A percentile compares a stretch with the other conserved stretches of the same genome.
Conservation (phyloP, 2,888 invertebrate species). For the Cloeon dipterum region DNA sequence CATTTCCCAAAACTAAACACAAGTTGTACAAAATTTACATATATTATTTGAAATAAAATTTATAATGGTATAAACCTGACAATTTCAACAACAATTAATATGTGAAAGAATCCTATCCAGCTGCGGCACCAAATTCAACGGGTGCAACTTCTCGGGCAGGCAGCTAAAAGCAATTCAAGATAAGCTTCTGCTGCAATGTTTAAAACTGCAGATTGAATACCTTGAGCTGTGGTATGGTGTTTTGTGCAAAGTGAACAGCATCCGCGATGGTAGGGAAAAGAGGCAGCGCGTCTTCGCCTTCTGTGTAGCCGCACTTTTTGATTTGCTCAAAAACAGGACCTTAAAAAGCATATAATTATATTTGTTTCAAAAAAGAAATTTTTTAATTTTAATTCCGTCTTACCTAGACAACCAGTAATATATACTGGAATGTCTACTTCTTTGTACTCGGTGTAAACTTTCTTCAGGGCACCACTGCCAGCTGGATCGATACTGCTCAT, state of each 20-base stretch:
- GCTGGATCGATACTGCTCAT: constrained; percentile 38
- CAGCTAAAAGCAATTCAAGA: too few relatives aligned
- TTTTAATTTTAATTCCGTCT: constrained; percentile 5
- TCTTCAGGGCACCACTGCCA: constrained; percentile 29
- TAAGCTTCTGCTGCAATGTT: constrained; percentile 2
- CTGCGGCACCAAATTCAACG: too few relatives aligned
- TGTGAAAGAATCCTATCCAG: too few relatives aligned
- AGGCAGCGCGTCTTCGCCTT: constrained; percentile 10
- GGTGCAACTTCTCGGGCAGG: too few relatives aligned
- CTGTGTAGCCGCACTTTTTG: constrained; percentile 16
- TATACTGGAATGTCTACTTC: constrained; percentile 27
- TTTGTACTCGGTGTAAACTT: constrained; percentile 25
- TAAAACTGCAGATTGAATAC: too few relatives aligned
- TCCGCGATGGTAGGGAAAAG: constrained; percentile 5
- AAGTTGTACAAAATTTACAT: too few relatives aligned
- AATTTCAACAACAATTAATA: too few relatives aligned
- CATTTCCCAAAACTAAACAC: too few relatives aligned
- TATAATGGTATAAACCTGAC: too few relatives aligned
- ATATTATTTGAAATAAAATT: too few relatives aligned
- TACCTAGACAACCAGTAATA: constrained; percentile 40
- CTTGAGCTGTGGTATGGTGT: background rate
- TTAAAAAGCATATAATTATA: constrained; percentile 7
- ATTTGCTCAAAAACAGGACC: constrained; percentile 18
- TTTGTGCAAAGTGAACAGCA: constrained; percentile 4
- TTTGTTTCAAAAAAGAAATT: background rate